Evolutionary conservation across 2,888 invertebrate species (phyloP).

Genomic region (Eristalis intricaria): DNA sequence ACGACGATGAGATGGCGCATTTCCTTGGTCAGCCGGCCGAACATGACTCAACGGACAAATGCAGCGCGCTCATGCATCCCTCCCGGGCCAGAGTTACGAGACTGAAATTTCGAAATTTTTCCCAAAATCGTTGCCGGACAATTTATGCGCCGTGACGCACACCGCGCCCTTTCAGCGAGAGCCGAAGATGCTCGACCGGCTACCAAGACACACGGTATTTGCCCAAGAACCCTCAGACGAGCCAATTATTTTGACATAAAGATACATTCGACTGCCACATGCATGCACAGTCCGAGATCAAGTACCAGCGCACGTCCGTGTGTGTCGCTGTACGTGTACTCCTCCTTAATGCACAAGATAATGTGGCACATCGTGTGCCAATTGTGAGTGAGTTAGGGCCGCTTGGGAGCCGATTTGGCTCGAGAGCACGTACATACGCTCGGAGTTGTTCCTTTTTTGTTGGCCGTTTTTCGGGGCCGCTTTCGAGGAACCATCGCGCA

Average conservation of each 20-base stretch:
- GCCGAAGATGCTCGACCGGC: constrained; percentile 44
- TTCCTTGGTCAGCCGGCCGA: neutral
- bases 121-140: constrained; percentile 33
- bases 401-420: constrained; percentile 58
- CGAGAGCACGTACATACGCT: constrained; percentile 46
- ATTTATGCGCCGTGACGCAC: constrained; percentile 53
- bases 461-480: constrained; percentile 13
- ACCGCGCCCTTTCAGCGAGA: constrained; percentile 20
- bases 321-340: constrained; percentile 54
- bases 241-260: constrained; percentile 72
- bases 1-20: neutral
- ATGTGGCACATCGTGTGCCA: constrained; percentile 72
- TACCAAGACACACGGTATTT: constrained; percentile 50
- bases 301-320: constrained; percentile 37
- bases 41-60: constrained; percentile 1
- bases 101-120: constrained; percentile 50
- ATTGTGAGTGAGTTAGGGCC: constrained; percentile 71
- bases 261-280: constrained; percentile 56
- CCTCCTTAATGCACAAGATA: constrained; percentile 65
- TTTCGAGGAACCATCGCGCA: constrained; percentile 33
- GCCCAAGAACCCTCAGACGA: constrained; percentile 57
- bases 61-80: neutral
- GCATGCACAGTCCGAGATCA: constrained; percentile 33
- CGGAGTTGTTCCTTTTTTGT: constrained; percentile 4
- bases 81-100: constrained; percentile 45